Conservation (phyloP, 2,888 invertebrate species). For the Morpho deidamia region DNA sequence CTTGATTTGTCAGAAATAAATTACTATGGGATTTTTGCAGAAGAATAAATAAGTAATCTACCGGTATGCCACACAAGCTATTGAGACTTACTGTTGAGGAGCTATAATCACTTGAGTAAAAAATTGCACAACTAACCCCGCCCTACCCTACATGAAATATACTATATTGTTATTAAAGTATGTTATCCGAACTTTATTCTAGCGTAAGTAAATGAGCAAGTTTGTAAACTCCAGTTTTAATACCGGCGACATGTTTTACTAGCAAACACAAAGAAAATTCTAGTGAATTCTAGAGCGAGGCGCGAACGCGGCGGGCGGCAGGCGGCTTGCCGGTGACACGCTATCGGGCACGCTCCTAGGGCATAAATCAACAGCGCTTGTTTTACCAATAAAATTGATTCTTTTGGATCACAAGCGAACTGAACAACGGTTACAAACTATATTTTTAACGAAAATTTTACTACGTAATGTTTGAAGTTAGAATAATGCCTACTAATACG, state of each 20-base stretch:
- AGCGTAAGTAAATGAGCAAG: constrained; percentile 2
- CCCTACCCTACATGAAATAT: too few relatives aligned
- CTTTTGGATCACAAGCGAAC: constrained; percentile 53
- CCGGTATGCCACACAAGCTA: too few relatives aligned
- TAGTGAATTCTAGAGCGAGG: constrained; percentile 65
- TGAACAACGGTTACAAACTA: constrained; percentile 27
- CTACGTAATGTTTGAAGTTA: background rate
- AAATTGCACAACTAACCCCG: too few relatives aligned
- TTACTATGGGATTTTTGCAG: too few relatives aligned
- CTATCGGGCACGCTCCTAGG: constrained; percentile 65
- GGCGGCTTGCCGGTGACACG: constrained; percentile 50
- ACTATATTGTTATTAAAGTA: too few relatives aligned
- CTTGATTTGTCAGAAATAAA: too few relatives aligned
- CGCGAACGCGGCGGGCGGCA: constrained; percentile 42
- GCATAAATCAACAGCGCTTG: constrained; percentile 71
- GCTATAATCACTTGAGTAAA: too few relatives aligned
- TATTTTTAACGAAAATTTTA: constrained; percentile 13
- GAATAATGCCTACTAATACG: background rate
- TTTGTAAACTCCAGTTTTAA: constrained; percentile 11
- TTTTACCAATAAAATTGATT: constrained; percentile 75
- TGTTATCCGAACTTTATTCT: too few relatives aligned
- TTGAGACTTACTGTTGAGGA: too few relatives aligned
- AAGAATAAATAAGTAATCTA: too few relatives aligned
- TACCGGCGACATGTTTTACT: constrained; percentile 16
- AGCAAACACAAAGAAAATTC: constrained; percentile 52